A percentile compares a stretch with the other conserved stretches of the same genome.
These are phyloP conservation scores for Sebastiscus tertius DNA, from an alignment of 2,797 vertebrate genomes.

Conservation along the genomic window DNA sequence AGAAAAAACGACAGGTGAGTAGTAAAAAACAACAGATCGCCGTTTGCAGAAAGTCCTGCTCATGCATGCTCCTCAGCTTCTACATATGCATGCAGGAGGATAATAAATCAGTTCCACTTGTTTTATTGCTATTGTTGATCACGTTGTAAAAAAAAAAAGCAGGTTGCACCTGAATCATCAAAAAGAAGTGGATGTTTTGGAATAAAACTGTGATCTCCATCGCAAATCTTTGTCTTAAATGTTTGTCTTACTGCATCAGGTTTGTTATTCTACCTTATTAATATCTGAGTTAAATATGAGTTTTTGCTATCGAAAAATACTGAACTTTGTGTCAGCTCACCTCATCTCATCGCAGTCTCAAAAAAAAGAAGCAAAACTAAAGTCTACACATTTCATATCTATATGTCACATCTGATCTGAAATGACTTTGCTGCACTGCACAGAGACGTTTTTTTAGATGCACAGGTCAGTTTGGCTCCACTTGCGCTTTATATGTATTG, in stretches of 20 bases:
- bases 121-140: constrained; percentile 16
- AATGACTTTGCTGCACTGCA: no score
- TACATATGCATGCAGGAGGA: not conserved
- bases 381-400: no score
- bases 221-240: not conserved
- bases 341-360: not conserved
- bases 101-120: constrained; percentile 15
- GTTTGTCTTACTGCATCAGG: not conserved
- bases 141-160: not conserved
- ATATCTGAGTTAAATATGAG: not conserved
- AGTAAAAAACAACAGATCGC: not conserved
- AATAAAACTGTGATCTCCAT: not conserved
- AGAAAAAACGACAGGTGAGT: constrained; percentile 80
- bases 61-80: not conserved
- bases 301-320: not conserved
- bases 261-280: not conserved
- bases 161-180: not conserved
- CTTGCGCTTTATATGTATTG: no score
- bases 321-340: not conserved
- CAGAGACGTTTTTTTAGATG: no score
- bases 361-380: no score
- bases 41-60: not conserved
- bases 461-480: no score
- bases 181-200: not conserved
- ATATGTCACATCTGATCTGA: no score